Conservation (phyloP, 2,797 vertebrate species). For the Neosalanx taihuensis region DNA sequence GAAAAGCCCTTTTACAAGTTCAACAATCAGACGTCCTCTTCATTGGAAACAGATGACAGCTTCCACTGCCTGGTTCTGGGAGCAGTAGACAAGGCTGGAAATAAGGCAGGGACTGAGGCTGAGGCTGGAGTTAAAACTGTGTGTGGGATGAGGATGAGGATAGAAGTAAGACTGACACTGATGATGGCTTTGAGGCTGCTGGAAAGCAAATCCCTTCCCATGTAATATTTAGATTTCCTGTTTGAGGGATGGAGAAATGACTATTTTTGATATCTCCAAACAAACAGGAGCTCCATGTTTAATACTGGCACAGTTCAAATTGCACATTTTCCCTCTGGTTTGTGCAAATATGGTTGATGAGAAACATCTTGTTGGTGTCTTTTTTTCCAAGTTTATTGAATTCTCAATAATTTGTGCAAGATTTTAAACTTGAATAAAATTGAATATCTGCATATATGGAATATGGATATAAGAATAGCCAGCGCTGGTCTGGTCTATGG, state of each 20-base stretch:
- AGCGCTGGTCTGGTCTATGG: conserved; percentile 19
- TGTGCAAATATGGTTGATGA: conserved; percentile 41
- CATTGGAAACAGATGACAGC: conserved; percentile 77
- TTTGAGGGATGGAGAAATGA: conserved; percentile 47
- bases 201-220: conserved; percentile 37
- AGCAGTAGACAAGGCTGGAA: conserved; percentile 23
- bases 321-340: conserved; percentile 30
- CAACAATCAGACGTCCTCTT: conserved; percentile 67
- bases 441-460: background rate
- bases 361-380: conserved; percentile 29
- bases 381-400: conserved; percentile 55
- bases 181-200: conserved; percentile 5
- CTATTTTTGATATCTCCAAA: conserved; percentile 9
- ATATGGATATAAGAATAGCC: conserved; percentile 14
- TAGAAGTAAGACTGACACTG: background rate
- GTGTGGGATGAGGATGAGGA: conserved; percentile 12
- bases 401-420: conserved; percentile 40
- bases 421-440: conserved; percentile 35
- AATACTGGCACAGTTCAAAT: conserved; percentile 19
- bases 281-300: conserved; percentile 5
- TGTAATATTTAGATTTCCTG: conserved; percentile 39
- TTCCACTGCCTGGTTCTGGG: conserved; percentile 44
- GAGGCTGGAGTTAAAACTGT: conserved; percentile 26
- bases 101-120: background rate
- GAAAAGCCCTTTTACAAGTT: conserved; percentile 70